These are phyloP conservation scores for Prosopocoilus inquinatus DNA, from an alignment of 2,888 invertebrate species.

Conservation along the genomic window DNA sequence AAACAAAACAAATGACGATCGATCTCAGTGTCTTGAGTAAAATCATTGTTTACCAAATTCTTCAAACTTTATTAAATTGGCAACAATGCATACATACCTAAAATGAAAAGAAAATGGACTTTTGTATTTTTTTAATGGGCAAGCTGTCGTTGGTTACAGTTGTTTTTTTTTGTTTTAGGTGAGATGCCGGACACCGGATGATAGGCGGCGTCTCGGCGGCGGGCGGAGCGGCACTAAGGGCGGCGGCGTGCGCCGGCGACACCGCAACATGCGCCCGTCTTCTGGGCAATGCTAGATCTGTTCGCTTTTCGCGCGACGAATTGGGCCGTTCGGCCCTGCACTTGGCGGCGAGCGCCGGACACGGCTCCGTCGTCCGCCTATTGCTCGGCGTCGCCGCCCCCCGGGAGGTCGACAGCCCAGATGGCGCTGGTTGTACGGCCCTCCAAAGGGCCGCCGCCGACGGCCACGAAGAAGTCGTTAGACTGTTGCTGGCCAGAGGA, in stretches of 20 bases:
- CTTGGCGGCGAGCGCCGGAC: conserved; percentile 47
- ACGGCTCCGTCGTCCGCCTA: conserved; percentile 42
- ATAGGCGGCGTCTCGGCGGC: conserved; percentile 36
- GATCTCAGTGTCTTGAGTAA: too few relatives aligned
- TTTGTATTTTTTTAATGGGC: too few relatives aligned
- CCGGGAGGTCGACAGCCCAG: conserved; percentile 54
- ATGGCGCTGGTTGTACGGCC: conserved; percentile 68
- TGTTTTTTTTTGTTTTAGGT: conserved; percentile 34
- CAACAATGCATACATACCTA: too few relatives aligned
- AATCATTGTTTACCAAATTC: too few relatives aligned
- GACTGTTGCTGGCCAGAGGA: conserved; percentile 66
- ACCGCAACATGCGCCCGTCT: conserved; percentile 41
- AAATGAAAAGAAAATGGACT: too few relatives aligned
- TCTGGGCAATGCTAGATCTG: conserved; percentile 41
- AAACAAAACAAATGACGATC: too few relatives aligned
- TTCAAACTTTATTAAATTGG: too few relatives aligned
- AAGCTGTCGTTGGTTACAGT: too few relatives aligned
- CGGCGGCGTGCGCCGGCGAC: conserved; percentile 48
- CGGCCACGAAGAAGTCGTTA: conserved; percentile 74
- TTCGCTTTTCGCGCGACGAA: conserved; percentile 48
- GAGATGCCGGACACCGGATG: conserved; percentile 49
- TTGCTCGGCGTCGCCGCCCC: conserved; percentile 48
- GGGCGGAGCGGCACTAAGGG: conserved; percentile 43
- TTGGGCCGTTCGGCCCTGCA: conserved; percentile 47
- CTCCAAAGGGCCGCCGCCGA: conserved; percentile 79